phyloP scores from a whole-genome alignment of 2,797 vertebrate species.

The Cyprinodon diabolis region DNA sequence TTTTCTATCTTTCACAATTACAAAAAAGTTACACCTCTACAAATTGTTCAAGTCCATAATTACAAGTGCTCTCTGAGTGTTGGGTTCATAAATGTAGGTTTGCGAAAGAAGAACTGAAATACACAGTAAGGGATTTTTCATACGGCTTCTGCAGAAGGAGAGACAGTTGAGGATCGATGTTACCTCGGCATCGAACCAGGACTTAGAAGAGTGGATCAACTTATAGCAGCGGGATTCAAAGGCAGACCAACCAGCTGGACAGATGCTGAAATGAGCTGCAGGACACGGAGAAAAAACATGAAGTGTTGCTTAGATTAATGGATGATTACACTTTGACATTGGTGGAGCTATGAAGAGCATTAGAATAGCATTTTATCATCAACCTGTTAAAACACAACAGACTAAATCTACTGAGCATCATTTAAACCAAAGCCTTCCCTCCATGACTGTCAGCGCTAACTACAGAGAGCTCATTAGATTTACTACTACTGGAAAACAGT shows the following conservation, averaged over 20 bases:
- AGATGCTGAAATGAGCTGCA: neutral
- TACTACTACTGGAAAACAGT: too few species aligned
- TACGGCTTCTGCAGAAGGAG: too few species aligned
- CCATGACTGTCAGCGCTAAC: too few species aligned
- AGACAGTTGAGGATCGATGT: neutral
- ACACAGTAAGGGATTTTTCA: too few species aligned
- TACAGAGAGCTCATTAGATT: too few species aligned
- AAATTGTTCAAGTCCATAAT: neutral
- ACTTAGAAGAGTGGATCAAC: neutral
- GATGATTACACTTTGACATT: neutral
- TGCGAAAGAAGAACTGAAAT: too few species aligned
- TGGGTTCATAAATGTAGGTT: too few species aligned
- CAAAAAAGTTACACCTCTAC: too few species aligned
- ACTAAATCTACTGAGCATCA: too few species aligned
- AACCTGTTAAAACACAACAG: too few species aligned
- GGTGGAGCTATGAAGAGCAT: fast-evolving
- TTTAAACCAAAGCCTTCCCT: too few species aligned
- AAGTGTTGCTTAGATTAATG: neutral
- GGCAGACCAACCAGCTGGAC: neutral
- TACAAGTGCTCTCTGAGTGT: neutral
- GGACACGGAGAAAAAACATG: neutral
- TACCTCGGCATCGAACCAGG: neutral
- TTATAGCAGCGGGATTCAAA: neutral
- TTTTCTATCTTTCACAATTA: too few species aligned
- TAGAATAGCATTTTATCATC: neutral